phyloP scores from a whole-genome alignment of 30 jellyfish, hydroid and myxozoan species.

The Turritopsis dohrnii region DNA sequence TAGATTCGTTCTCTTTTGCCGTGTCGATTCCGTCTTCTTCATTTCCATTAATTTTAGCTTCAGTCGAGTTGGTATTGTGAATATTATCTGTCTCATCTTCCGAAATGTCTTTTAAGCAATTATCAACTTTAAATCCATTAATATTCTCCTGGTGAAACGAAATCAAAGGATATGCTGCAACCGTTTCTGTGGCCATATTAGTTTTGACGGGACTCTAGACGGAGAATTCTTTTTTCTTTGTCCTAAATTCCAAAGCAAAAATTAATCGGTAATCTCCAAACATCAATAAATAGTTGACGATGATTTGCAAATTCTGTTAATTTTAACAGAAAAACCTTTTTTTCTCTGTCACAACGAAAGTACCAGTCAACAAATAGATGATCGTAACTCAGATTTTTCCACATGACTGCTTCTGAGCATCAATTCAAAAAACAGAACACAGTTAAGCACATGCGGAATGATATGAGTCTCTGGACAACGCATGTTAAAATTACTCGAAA shows the following conservation, averaged over 20 bases:
- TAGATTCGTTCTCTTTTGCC: background rate
- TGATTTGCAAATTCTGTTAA: background rate
- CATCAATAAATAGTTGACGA: background rate
- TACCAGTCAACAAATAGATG: slow-evolving; percentile 20
- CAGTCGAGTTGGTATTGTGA: background rate
- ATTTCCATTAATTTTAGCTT: background rate
- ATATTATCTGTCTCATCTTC: background rate
- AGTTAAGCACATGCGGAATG: background rate
- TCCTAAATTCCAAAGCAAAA: background rate
- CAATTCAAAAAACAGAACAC: slow-evolving; percentile 8
- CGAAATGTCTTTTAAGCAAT: background rate
- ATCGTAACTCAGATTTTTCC: slow-evolving; percentile 14
- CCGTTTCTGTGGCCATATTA: slow-evolving; percentile 14
- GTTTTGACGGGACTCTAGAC: background rate
- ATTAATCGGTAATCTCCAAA: background rate
- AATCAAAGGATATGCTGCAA: background rate
- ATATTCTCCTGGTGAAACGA: background rate
- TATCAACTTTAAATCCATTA: background rate
- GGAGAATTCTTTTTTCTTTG: background rate
- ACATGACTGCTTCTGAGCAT: slow-evolving; percentile 32
- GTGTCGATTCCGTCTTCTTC: background rate
- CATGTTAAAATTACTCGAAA: background rate
- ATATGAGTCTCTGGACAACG: background rate
- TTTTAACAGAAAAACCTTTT: background rate
- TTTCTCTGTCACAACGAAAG: slow-evolving; percentile 14